Conservation (phyloP, 1,140 invertebrate species). For the Zaprionus ghesquierei region DNA sequence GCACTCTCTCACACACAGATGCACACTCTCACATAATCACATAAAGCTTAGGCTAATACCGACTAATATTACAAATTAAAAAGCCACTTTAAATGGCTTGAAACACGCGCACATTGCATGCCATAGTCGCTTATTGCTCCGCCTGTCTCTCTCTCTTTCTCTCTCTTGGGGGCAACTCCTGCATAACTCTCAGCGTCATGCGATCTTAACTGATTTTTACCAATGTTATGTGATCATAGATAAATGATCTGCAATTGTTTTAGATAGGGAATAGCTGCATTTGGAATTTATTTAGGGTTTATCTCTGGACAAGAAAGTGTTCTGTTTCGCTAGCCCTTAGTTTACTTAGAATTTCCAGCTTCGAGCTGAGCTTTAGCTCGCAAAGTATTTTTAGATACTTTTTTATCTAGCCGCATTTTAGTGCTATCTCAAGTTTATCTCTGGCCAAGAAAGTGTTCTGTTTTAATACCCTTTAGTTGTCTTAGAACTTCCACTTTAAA, state of each 20-base stretch:
- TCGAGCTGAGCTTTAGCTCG: too few relatives aligned
- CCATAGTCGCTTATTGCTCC: background rate
- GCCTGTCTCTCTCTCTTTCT: background rate
- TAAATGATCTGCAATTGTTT: background rate
- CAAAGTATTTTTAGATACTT: too few relatives aligned
- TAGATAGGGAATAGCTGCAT: too few relatives aligned
- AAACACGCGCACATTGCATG: background rate
- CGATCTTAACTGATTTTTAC: slow-evolving; percentile 1
- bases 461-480: too few relatives aligned
- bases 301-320: too few relatives aligned
- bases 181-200: slow-evolving; percentile 2
- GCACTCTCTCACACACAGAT: background rate
- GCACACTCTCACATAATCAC: background rate
- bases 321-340: too few relatives aligned
- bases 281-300: too few relatives aligned
- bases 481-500: too few relatives aligned
- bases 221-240: slow-evolving; percentile 12
- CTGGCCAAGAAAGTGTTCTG: too few relatives aligned
- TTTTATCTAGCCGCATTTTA: too few relatives aligned
- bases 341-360: too few relatives aligned
- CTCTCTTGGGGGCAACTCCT: background rate
- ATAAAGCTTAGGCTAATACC: background rate
- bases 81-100: background rate
- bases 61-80: background rate
- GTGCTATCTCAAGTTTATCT: too few relatives aligned